Evolutionary conservation across 2,113 vertebrate species (phyloP).

Genomic region (Rhinogobius similis): DNA sequence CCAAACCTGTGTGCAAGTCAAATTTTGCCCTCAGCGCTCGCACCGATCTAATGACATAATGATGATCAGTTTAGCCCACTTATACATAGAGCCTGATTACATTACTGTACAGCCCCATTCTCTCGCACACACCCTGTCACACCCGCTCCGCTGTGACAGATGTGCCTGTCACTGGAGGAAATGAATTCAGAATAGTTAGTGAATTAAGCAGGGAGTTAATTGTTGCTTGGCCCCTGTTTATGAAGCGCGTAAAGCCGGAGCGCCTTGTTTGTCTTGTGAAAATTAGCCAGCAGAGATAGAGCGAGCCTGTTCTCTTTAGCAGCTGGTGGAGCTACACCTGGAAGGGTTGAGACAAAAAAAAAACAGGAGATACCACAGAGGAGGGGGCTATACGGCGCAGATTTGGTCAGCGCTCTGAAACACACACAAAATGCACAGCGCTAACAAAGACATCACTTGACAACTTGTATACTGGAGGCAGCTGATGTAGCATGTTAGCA

Average conservation of each 20-base stretch:
- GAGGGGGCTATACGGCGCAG: conserved; percentile 18
- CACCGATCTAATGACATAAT: neutral
- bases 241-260: conserved; percentile 75
- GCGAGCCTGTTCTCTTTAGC: conserved; percentile 68
- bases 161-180: conserved; percentile 79
- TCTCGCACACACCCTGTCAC: conserved; percentile 23
- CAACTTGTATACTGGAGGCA: conserved; percentile 31
- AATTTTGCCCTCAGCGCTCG: conserved; percentile 11
- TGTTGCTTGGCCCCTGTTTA: conserved; percentile 80
- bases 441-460: conserved; percentile 54
- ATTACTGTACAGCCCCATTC: conserved; percentile 26
- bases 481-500: conserved; percentile 49
- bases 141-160: conserved; percentile 76
- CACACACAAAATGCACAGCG: conserved; percentile 8
- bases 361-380: conserved; percentile 15
- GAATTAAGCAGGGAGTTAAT: conserved; percentile 85
- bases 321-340: conserved; percentile 81
- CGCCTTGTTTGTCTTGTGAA: conserved; percentile 82
- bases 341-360: conserved; percentile 58
- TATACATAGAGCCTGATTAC: conserved; percentile 23
- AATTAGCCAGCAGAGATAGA: conserved; percentile 74
- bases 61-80: conserved; percentile 2
- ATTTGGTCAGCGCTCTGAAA: conserved; percentile 8
- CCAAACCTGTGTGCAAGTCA: neutral
- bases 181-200: conserved; percentile 84